Conservation (phyloP, 2,797 vertebrate genomes). For the Halcyon leucocephala region DNA sequence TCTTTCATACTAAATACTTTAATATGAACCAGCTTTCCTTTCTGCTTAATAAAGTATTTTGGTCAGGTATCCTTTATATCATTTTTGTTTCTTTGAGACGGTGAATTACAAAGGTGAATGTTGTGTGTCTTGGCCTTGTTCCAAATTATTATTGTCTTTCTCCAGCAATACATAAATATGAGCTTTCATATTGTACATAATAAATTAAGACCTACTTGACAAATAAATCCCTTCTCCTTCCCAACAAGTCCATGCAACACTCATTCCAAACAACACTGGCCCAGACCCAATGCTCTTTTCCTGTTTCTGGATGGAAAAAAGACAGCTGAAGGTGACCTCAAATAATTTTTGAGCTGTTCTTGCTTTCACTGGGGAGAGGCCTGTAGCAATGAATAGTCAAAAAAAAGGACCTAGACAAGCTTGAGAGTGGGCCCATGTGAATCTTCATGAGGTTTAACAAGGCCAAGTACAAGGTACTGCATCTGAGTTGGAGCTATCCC, state of each 20-base stretch:
- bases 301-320: background rate
- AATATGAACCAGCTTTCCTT: background rate
- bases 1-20: background rate
- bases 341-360: background rate
- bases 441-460: background rate
- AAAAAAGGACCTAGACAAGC: background rate
- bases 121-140: conserved; percentile 1
- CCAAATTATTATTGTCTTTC: conserved; percentile 19
- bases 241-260: background rate
- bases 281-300: background rate
- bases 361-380: background rate
- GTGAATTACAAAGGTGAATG: background rate
- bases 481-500: background rate
- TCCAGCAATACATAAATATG: background rate
- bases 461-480: background rate
- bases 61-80: background rate
- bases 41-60: conserved; percentile 5
- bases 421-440: background rate
- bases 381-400: background rate
- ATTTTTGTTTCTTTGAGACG: background rate
- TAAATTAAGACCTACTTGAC: conserved; percentile 8
- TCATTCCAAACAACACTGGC: background rate
- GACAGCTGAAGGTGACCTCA: background rate
- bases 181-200: background rate
- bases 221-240: conserved; percentile 2